Conservation (phyloP, 2,797 vertebrate species). For the Zalophus californianus region DNA sequence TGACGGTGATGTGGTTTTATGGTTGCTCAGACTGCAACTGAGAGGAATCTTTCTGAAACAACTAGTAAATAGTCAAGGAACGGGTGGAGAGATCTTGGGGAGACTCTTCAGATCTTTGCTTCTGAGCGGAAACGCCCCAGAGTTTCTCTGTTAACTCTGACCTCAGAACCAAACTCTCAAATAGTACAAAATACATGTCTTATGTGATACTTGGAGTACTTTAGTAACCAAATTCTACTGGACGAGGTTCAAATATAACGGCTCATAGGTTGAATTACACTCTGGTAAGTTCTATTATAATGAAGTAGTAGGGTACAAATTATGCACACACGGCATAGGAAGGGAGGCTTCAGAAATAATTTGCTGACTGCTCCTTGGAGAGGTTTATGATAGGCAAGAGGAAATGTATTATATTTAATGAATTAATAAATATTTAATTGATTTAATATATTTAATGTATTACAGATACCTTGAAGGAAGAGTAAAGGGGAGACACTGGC, state of each 20-base stretch:
- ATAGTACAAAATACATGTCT: not conserved
- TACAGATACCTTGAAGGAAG: not conserved
- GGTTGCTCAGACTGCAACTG: not conserved
- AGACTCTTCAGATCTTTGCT: not conserved
- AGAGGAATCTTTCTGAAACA: not conserved
- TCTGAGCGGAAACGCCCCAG: not conserved
- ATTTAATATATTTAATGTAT: not conserved
- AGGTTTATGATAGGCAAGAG: not conserved
- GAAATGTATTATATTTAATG: not conserved
- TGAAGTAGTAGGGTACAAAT: not conserved
- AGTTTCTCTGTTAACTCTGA: not conserved
- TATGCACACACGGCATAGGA: not conserved
- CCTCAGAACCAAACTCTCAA: not conserved
- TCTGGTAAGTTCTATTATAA: not conserved
- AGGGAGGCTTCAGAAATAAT: slow-evolving; percentile 12
- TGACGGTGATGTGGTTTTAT: not conserved
- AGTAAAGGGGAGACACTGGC: not conserved
- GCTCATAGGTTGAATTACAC: slow-evolving; percentile 4
- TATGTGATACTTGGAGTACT: not conserved
- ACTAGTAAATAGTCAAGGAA: not conserved
- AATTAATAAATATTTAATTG: not conserved
- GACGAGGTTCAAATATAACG: slow-evolving; percentile 6
- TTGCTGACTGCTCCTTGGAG: not conserved
- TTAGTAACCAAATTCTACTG: not conserved
- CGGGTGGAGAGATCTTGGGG: not conserved